Evolutionary conservation across 2,113 vertebrate species (phyloP).

Genomic region (Suricata suricatta): DNA sequence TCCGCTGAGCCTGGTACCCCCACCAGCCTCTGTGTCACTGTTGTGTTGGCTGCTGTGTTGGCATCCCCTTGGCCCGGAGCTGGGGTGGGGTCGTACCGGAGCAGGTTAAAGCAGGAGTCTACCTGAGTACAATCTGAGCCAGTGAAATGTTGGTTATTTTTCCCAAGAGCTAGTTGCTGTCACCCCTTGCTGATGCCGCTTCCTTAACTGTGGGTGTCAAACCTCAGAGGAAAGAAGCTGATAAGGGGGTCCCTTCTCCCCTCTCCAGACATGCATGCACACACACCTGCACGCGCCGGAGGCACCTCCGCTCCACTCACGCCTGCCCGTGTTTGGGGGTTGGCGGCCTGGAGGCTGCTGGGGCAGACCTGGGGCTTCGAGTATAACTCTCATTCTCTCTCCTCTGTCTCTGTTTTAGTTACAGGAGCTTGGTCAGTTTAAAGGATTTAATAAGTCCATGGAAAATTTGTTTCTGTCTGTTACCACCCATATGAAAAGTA

Average conservation of each 20-base stretch:
- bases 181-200: not conserved
- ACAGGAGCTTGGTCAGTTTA: conserved; percentile 86
- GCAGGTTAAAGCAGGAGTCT: not conserved
- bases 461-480: conserved; percentile 92
- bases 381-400: not conserved
- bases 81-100: not conserved
- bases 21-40: not conserved
- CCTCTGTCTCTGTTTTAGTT: conserved; percentile 69
- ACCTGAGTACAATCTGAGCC: not conserved
- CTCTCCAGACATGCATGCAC: not conserved
- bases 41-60: fast-evolving
- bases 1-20: not conserved
- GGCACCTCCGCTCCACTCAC: fast-evolving
- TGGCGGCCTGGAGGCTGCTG: not conserved
- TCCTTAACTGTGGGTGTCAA: not conserved
- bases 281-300: fast-evolving
- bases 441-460: conserved; percentile 91
- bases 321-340: not conserved
- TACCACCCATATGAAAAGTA: conserved; percentile 91
- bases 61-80: not conserved
- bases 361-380: fast-evolving
- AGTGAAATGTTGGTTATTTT: not conserved
- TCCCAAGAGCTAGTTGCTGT: not conserved
- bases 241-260: not conserved
- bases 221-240: not conserved